Evolutionary conservation across 1,140 invertebrate species (phyloP).

Genomic region (Heliconius hewitsoni): DNA sequence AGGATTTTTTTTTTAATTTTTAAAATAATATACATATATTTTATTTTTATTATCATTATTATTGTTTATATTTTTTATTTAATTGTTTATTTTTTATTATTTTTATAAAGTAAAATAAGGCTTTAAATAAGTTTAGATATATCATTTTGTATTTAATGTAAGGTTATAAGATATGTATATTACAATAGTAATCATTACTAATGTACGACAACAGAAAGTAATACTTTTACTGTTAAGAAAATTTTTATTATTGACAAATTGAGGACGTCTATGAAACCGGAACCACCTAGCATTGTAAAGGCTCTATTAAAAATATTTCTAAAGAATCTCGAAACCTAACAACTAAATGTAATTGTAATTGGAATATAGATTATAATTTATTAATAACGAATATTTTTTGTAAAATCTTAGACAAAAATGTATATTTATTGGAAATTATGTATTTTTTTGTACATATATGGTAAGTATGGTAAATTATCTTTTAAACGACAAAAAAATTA

Average conservation of each 20-base stretch:
- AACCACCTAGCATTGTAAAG: constrained; percentile 2
- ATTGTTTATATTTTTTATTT: constrained; percentile 8
- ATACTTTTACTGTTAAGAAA: background rate
- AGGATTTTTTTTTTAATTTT: constrained; percentile 30
- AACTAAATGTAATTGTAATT: background rate
- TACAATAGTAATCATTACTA: background rate
- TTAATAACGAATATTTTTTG: too few relatives aligned
- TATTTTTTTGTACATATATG: too few relatives aligned
- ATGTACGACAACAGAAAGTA: background rate
- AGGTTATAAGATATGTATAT: background rate
- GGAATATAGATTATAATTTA: constrained; percentile 1
- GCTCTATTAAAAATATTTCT: constrained; percentile 11
- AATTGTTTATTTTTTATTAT: constrained; percentile 10
- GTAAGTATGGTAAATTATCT: too few relatives aligned
- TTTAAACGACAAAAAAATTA: too few relatives aligned
- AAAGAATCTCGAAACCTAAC: background rate
- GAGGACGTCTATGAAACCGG: background rate
- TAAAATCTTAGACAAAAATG: too few relatives aligned
- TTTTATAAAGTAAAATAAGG: constrained; percentile 7
- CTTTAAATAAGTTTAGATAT: constrained; percentile 7
- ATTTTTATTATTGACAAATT: background rate
- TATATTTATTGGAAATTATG: background rate
- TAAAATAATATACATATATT: background rate
- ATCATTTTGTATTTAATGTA: background rate
- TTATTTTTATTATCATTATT: background rate